Conservation (phyloP, 2,113 vertebrate species). For the Nansenia antarctica region DNA sequence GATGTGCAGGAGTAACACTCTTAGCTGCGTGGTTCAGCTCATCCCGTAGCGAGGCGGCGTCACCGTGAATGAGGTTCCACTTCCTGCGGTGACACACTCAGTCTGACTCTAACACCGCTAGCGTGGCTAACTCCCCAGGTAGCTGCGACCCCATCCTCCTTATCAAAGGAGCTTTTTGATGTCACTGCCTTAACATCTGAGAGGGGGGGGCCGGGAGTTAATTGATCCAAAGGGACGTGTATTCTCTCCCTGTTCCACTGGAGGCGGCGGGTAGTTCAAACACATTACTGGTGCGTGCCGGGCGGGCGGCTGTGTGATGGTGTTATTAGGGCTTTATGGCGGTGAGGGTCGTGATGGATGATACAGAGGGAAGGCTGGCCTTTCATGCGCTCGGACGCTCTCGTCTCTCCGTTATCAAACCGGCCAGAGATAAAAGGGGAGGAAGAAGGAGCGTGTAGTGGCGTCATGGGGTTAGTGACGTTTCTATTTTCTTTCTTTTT, state of each 20-base stretch:
- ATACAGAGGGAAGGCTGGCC: slow-evolving; percentile 26
- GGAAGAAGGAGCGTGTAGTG: not conserved
- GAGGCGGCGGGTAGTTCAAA: not conserved
- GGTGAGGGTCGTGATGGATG: slow-evolving; percentile 44
- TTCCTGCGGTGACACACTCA: no score
- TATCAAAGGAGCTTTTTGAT: not conserved
- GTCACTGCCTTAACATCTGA: not conserved
- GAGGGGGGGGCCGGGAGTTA: no score
- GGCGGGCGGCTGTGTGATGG: no score
- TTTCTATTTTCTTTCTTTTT: no score
- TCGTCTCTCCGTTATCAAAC: slow-evolving; percentile 39
- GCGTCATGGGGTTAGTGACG: slow-evolving; percentile 40
- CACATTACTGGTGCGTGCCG: no score
- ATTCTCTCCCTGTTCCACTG: not conserved
- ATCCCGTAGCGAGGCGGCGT: no score
- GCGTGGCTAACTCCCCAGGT: not conserved
- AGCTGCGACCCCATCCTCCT: not conserved
- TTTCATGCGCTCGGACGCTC: slow-evolving; percentile 6
- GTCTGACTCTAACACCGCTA: no score
- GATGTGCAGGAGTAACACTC: no score
- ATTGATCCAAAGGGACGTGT: not conserved
- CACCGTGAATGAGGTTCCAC: no score
- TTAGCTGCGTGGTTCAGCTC: no score
- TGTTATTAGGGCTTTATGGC: slow-evolving; percentile 46
- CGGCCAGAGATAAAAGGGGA: slow-evolving; percentile 43